Percentiles rank a stretch among this genome's conserved stretches.
Evolutionary conservation across 2,888 invertebrate species (phyloP).

Genomic region (Netelia fuscicornis): DNA sequence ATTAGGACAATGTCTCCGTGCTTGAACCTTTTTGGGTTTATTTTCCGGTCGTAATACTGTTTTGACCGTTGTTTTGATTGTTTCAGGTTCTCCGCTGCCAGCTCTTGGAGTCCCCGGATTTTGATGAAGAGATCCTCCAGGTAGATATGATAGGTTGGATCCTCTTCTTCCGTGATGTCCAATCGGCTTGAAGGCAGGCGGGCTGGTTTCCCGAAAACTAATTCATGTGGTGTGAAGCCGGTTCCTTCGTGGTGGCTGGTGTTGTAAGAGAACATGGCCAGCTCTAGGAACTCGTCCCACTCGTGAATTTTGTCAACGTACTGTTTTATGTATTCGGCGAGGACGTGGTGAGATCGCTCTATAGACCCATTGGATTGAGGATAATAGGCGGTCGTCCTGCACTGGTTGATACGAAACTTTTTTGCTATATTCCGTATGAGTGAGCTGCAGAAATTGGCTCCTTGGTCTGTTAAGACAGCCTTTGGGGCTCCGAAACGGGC

Average conservation of each 20-base stretch:
- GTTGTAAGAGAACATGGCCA: slow-evolving; percentile 58
- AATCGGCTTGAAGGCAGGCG: slow-evolving; percentile 11
- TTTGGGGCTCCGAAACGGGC: slow-evolving; percentile 36
- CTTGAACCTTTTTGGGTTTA: slow-evolving; percentile 48
- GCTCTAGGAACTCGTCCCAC: slow-evolving; percentile 56
- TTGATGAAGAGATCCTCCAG: neutral
- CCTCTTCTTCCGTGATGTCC: neutral
- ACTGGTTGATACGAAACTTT: slow-evolving; percentile 64
- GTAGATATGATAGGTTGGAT: slow-evolving; percentile 44
- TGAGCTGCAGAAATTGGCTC: slow-evolving; percentile 61
- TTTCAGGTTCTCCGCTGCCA: slow-evolving; percentile 55
- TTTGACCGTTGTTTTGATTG: slow-evolving; percentile 60
- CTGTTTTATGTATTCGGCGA: slow-evolving; percentile 62
- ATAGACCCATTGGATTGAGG: slow-evolving; percentile 57
- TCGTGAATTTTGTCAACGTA: slow-evolving; percentile 20
- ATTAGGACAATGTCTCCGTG: slow-evolving; percentile 63
- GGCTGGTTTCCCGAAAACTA: slow-evolving; percentile 55
- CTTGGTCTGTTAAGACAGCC: slow-evolving; percentile 42
- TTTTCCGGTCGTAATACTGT: slow-evolving; percentile 53
- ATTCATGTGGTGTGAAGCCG: slow-evolving; percentile 45
- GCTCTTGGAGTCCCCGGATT: slow-evolving; percentile 26
- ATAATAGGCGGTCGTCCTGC: slow-evolving; percentile 21
- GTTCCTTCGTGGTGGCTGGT: slow-evolving; percentile 55
- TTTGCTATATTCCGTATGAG: slow-evolving; percentile 64
- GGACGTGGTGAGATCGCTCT: slow-evolving; percentile 48